phyloP scores from a whole-genome alignment of 2,888 invertebrate species.

The Archaeoteleia sp. region DNA sequence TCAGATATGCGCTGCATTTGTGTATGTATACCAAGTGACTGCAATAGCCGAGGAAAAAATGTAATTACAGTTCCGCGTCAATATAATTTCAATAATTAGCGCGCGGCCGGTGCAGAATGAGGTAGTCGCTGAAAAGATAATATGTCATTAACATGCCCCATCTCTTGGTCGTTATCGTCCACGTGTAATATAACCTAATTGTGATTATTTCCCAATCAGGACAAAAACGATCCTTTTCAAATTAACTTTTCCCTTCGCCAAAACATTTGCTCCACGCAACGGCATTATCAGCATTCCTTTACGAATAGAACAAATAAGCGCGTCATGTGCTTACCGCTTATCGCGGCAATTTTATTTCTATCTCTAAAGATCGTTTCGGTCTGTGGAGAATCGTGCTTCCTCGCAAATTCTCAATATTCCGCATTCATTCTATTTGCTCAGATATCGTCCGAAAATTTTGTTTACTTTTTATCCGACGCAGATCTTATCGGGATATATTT shows the following conservation, averaged over 20 bases:
- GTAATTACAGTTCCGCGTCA: conserved; percentile 44
- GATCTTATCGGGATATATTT: conserved; percentile 43
- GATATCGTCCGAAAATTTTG: conserved; percentile 28
- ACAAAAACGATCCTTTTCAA: conserved; percentile 23
- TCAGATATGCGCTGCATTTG: conserved; percentile 7
- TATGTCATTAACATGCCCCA: conserved; percentile 45
- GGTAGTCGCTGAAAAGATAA: conserved; percentile 53
- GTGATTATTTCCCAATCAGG: conserved; percentile 42
- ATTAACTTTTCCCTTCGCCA: conserved; percentile 14
- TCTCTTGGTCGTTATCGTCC: conserved; percentile 44
- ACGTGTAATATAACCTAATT: conserved; percentile 45
- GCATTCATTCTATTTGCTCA: conserved; percentile 9
- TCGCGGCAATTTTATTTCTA: no score
- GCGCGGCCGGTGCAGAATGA: conserved; percentile 39
- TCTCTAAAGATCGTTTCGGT: no score
- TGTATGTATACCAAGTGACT: conserved; percentile 15
- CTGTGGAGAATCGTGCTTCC: conserved; percentile 7
- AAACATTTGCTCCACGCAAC: no score
- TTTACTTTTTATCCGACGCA: conserved; percentile 40
- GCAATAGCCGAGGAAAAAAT: conserved; percentile 41
- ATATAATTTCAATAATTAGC: conserved; percentile 53
- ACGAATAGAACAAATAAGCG: background rate
- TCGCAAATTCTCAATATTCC: conserved; percentile 17
- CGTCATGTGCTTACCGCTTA: no score
- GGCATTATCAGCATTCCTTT: no score